A percentile compares a stretch with the other conserved stretches of the same genome.
Evolutionary conservation across 2,797 vertebrate species (phyloP).

Genomic region (Mareca strepera): DNA sequence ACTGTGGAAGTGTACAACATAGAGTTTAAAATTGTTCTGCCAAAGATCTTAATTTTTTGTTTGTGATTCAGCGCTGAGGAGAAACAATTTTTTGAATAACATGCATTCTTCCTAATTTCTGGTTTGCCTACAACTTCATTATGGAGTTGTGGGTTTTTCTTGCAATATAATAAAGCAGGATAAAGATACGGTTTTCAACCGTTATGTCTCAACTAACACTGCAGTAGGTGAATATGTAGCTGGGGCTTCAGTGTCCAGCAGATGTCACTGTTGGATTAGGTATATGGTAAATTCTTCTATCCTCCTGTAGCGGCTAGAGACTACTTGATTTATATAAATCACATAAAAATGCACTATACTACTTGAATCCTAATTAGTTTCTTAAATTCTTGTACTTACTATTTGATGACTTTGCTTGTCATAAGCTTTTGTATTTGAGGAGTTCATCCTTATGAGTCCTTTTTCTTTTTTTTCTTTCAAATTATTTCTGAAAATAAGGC

Average conservation of each 20-base stretch:
- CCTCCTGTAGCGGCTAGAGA: rapidly evolving
- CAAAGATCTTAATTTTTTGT: neutral
- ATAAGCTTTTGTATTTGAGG: neutral
- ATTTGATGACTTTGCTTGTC: neutral
- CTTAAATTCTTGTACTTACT: neutral
- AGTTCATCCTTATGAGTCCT: neutral
- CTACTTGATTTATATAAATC: neutral
- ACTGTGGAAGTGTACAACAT: neutral
- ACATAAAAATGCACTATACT: neutral
- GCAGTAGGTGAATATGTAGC: neutral
- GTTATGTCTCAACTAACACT: neutral
- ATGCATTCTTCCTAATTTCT: neutral
- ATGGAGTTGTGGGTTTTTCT: too few relatives aligned
- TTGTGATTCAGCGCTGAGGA: neutral
- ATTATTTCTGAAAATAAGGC: neutral
- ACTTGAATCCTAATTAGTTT: rapidly evolving
- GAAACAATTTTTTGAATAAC: too few relatives aligned
- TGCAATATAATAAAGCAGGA: rapidly evolving
- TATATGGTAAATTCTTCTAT: rapidly evolving
- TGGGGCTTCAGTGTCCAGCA: neutral
- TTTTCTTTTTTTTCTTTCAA: neutral
- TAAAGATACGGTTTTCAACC: rapidly evolving
- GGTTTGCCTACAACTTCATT: rapidly evolving
- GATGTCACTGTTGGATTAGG: conserved; percentile 58
- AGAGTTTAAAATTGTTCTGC: neutral